Evolutionary conservation across 2,113 vertebrate genomes (phyloP).

Genomic region (Hyla sarda): DNA sequence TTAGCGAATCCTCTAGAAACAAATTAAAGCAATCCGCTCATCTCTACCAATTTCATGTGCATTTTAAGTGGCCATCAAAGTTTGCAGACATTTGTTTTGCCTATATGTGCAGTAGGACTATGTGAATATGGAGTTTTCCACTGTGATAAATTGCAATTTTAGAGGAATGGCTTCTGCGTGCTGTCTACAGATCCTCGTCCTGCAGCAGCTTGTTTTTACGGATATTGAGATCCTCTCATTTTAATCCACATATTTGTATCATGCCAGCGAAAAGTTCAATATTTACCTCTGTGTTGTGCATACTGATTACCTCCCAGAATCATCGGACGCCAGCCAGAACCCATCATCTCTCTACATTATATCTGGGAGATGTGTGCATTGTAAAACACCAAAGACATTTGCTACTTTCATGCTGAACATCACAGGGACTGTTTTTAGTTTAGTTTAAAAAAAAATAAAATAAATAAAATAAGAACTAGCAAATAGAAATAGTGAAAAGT

Average conservation of each 20-base stretch:
- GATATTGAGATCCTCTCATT: not conserved
- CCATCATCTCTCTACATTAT: not conserved
- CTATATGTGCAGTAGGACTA: not conserved
- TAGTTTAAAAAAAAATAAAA: too few relatives aligned
- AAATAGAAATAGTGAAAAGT: not conserved
- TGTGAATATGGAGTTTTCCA: not conserved
- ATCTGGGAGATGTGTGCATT: not conserved
- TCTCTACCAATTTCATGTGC: too few relatives aligned
- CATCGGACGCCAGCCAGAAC: not conserved
- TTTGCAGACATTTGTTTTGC: not conserved
- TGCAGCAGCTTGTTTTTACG: not conserved
- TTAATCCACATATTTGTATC: constrained; percentile 2
- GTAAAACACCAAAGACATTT: not conserved
- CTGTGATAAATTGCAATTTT: not conserved
- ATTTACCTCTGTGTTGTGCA: not conserved
- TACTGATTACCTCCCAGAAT: not conserved
- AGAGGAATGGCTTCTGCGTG: not conserved
- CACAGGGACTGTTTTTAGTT: not conserved
- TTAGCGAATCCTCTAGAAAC: too few relatives aligned
- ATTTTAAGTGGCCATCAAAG: too few relatives aligned
- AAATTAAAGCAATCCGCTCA: too few relatives aligned
- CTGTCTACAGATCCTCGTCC: not conserved
- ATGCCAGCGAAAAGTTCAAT: not conserved
- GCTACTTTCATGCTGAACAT: not conserved
- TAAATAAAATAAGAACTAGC: too few relatives aligned